Conservation (phyloP, 2,797 vertebrate genomes). For the Amblyopsis hoosieri region DNA sequence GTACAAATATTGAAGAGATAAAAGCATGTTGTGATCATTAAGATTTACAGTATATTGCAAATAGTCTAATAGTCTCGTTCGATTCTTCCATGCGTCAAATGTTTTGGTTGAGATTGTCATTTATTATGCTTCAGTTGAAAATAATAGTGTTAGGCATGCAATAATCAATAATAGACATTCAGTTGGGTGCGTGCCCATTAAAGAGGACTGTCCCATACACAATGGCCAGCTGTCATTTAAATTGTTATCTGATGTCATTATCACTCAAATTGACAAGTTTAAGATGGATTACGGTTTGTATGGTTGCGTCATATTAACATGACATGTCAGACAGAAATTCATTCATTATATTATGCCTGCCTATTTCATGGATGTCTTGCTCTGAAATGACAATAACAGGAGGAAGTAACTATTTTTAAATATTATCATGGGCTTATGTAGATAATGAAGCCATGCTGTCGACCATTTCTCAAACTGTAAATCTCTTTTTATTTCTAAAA, state of each 20-base stretch:
- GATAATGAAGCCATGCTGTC: too few relatives aligned
- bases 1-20: too few relatives aligned
- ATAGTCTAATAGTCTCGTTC: background rate
- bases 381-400: background rate
- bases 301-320: too few relatives aligned
- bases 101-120: background rate
- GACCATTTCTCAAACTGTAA: too few relatives aligned
- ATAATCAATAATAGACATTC: background rate
- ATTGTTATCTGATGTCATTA: background rate
- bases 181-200: background rate
- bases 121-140: background rate
- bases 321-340: background rate
- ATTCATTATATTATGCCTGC: background rate
- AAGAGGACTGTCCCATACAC: background rate
- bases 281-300: background rate
- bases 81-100: background rate
- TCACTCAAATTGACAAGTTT: background rate
- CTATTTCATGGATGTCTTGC: background rate
- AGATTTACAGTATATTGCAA: too few relatives aligned
- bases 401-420: constrained; percentile 2
- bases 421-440: too few relatives aligned
- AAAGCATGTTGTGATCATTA: too few relatives aligned
- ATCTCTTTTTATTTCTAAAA: too few relatives aligned
- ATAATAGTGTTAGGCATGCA: background rate
- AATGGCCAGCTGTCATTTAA: background rate